A percentile compares a stretch with the other conserved stretches of the same genome.
Evolutionary conservation across 2,113 vertebrate species (phyloP).

Genomic region (Sterrhoptilus dennistouni): DNA sequence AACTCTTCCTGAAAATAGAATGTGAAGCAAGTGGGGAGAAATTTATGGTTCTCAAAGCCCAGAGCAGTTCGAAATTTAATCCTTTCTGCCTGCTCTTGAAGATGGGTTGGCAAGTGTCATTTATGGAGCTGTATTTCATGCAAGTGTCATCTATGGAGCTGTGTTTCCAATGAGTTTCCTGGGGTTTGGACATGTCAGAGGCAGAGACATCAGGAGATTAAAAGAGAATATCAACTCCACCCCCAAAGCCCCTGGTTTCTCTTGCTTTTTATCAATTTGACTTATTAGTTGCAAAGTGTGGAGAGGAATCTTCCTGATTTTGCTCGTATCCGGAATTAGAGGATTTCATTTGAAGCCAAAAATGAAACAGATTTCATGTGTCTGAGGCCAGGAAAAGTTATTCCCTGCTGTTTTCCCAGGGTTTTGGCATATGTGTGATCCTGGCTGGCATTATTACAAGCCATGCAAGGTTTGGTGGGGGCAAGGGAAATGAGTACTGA

Average conservation of each 20-base stretch:
- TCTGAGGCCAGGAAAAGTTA: not conserved
- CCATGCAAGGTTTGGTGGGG: not conserved
- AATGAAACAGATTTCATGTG: not conserved
- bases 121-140: not conserved
- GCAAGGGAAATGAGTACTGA: not conserved
- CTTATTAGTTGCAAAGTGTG: not conserved
- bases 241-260: not conserved
- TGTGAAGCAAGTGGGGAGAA: not conserved
- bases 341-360: not conserved
- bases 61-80: not conserved
- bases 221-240: not conserved
- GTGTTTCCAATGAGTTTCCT: not conserved
- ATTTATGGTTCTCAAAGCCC: not conserved
- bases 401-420: not conserved
- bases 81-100: not conserved
- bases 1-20: not conserved
- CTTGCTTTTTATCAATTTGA: not conserved
- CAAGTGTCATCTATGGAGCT: not conserved
- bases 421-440: not conserved
- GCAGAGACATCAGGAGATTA: not conserved
- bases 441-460: not conserved
- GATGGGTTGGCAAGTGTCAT: not conserved
- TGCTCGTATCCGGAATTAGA: not conserved
- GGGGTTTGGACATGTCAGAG: not conserved
- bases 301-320: not conserved